These are phyloP conservation scores for Drosophila insularis DNA, from an alignment of 1,140 invertebrate genomes.

Conservation along the genomic window DNA sequence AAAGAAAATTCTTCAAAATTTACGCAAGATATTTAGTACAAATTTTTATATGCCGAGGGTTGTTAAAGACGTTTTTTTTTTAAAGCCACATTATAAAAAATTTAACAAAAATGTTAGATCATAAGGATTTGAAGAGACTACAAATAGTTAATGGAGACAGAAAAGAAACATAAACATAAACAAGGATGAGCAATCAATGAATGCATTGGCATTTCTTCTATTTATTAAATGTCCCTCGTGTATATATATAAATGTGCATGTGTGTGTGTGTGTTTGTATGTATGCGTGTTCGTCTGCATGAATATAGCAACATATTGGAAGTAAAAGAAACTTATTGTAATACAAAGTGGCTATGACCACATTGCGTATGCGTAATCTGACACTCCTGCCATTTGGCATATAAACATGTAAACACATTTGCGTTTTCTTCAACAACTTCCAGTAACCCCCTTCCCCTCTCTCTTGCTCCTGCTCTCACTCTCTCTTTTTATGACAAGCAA, in stretches of 20 bases:
- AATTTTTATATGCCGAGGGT: background rate
- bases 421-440: constrained; percentile 16
- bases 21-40: background rate
- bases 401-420: constrained; percentile 76
- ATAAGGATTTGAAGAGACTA: too few species aligned
- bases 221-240: background rate
- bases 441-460: background rate
- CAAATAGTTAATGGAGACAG: too few species aligned
- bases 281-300: constrained; percentile 3
- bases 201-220: background rate
- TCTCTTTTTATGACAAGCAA: constrained; percentile 73
- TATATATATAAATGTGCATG: background rate
- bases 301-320: constrained; percentile 10
- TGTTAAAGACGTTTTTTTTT: background rate
- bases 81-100: too few species aligned
- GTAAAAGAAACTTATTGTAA: constrained; percentile 45
- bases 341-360: constrained; percentile 69
- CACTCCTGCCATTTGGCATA: constrained; percentile 54
- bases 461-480: background rate
- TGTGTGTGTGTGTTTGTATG: background rate
- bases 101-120: too few species aligned
- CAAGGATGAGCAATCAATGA: too few species aligned
- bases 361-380: constrained; percentile 75
- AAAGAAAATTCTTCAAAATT: background rate
- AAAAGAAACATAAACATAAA: too few species aligned